These are phyloP conservation scores for Julus scanicus DNA, from an alignment of 2,888 invertebrate species.

Conservation along the genomic window DNA sequence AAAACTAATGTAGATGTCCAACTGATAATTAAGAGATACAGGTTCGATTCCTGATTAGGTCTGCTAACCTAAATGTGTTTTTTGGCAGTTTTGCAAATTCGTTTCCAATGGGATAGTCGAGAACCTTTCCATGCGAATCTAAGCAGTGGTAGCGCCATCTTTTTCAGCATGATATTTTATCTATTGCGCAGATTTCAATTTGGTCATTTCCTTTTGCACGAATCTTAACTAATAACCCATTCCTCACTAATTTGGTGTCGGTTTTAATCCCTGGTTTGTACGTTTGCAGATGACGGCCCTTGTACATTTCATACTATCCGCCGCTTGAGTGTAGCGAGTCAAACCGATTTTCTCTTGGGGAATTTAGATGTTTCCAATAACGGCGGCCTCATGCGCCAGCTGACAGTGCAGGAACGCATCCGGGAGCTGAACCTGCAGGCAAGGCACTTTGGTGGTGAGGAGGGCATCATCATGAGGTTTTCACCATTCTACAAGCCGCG, in stretches of 20 bases:
- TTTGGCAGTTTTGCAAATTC: too few species aligned
- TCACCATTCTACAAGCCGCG: conserved; percentile 60
- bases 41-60: too few species aligned
- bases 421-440: conserved; percentile 68
- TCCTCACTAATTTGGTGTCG: background rate
- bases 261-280: conserved; percentile 17
- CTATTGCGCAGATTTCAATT: background rate
- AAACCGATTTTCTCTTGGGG: conserved; percentile 68
- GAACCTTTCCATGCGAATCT: too few species aligned
- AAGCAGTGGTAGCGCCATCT: background rate
- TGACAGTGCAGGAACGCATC: conserved; percentile 68
- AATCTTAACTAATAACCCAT: background rate
- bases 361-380: conserved; percentile 65
- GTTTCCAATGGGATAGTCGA: too few species aligned
- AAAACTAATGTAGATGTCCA: too few species aligned
- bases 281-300: conserved; percentile 54
- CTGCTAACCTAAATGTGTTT: too few species aligned
- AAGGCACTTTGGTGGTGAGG: conserved; percentile 67
- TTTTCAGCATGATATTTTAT: background rate
- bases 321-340: conserved; percentile 68
- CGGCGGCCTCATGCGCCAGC: conserved; percentile 64
- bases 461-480: conserved; percentile 58
- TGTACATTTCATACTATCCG: conserved; percentile 57
- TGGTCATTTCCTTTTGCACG: background rate
- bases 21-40: too few species aligned